Base-by-base conservation (phyloP, 2,888 invertebrate genomes). In the Cremastobaeus sp. region DNA sequence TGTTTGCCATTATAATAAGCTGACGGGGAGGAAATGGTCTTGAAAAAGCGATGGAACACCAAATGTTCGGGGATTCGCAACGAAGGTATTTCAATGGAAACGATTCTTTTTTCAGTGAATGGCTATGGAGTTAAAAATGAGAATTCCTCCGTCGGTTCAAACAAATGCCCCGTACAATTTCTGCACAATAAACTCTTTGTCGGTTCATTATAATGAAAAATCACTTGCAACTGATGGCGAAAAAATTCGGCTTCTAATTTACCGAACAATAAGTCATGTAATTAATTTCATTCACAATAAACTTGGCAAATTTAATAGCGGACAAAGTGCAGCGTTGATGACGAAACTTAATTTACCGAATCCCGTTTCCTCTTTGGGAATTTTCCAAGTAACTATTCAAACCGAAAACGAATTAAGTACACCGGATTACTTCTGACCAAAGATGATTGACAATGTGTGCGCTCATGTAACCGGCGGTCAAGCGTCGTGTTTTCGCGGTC, bases 351-450 rank as follows among this genome's bases (percentile, higher is more conserved):
- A 39, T 54, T 54, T 52, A 35, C 25, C 20, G 17, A 54, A 54
- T 28, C 37, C 30, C 5, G 34, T 43, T 43, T 32, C 11, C 21
- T 20, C 57, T 57, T 45, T 34, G 21, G 14, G 45, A 12, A 43
- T 32, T 45, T 43, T 43, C 43, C 43, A 14, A 28, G 41, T 55
- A 41, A 41, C 45, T 57, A 57, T 12, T 45, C 43, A 18, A 30
- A 32, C 20, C 34, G 34, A 45, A 43, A 43, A 20, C 15, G 45
- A 57, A 57, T 43, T 57, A 43, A 45, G 30, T 62, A 34, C 18
- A 52, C n/a, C 20, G 18, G 52, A 50, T 64, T 64, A 43, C 43
- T 35, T 45, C 20, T 52, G 64, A 41, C 37, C 64, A 52, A 25
- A 43, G 11, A 52, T 50, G 43, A 50, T 64, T 43, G 64, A 34